Percentiles rank a stretch among this genome's conserved stretches.
phyloP scores from a whole-genome alignment of 2,888 invertebrate genomes.

The Phalera bucephala region DNA sequence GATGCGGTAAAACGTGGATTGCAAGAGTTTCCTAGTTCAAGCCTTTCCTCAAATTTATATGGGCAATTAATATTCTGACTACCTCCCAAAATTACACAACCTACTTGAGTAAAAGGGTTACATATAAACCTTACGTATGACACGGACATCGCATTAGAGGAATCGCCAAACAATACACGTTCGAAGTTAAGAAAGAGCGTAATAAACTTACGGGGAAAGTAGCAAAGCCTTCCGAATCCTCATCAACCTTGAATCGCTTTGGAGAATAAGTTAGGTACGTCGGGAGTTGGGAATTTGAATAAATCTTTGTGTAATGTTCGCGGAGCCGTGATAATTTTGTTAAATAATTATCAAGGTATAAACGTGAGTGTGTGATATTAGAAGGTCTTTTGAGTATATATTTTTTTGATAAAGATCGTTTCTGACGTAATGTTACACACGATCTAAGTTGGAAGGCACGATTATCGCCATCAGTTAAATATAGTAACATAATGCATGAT shows the following conservation, averaged over 20 bases:
- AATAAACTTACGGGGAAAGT: constrained; percentile 34
- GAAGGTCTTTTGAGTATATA: constrained; percentile 20
- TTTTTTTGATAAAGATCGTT: constrained; percentile 14
- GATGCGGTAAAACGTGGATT: too few species aligned
- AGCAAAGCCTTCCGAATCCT: constrained; percentile 7
- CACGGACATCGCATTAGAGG: constrained; percentile 12
- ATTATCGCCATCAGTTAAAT: not conserved
- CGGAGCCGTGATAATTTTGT: constrained; percentile 38
- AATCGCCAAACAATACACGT: constrained; percentile 35
- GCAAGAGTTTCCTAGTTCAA: too few species aligned
- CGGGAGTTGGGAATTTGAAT: constrained; percentile 20
- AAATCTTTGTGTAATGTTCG: constrained; percentile 30
- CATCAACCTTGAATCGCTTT: not conserved
- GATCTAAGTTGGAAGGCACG: constrained; percentile 1
- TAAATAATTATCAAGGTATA: constrained; percentile 44
- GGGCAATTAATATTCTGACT: constrained; percentile 41
- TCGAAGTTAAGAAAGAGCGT: constrained; percentile 20
- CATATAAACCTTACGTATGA: constrained; percentile 16
- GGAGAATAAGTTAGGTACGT: constrained; percentile 32
- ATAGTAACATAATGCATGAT: not conserved
- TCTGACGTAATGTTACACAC: constrained; percentile 13
- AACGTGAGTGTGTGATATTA: constrained; percentile 29
- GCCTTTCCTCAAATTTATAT: too few species aligned
- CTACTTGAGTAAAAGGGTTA: constrained; percentile 36
- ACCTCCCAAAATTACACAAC: constrained; percentile 38